Conservation (phyloP, 2,888 invertebrate species). For the Erebia palarica region DNA sequence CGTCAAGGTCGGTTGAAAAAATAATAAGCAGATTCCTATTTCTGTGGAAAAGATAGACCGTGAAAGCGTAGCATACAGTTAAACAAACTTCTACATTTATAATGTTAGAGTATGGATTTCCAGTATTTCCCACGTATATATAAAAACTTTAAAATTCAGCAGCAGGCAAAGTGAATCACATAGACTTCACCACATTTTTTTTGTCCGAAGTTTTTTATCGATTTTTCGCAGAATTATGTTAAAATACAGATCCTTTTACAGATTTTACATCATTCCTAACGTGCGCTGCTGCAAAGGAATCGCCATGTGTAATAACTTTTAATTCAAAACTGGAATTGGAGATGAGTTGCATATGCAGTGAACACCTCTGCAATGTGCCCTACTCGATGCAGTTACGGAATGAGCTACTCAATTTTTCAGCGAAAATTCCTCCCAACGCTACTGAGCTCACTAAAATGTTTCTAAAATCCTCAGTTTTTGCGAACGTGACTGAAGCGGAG, state of each 20-base stretch:
- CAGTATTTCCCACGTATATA: too few species aligned
- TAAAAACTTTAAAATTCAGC: too few species aligned
- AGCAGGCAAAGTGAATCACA: too few species aligned
- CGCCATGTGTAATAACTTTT: slow-evolving; percentile 57
- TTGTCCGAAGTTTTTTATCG: too few species aligned
- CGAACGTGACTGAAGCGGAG: slow-evolving; percentile 53
- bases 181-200: too few species aligned
- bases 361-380: slow-evolving; percentile 65
- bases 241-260: slow-evolving; percentile 45
- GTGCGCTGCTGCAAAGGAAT: slow-evolving; percentile 52
- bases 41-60: too few species aligned
- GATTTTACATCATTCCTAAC: slow-evolving; percentile 61
- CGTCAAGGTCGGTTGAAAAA: too few species aligned
- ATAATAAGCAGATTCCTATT: too few species aligned
- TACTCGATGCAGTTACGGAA: slow-evolving; percentile 55
- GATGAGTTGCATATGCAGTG: slow-evolving; percentile 63
- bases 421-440: slow-evolving; percentile 44
- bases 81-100: too few species aligned
- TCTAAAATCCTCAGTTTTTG: slow-evolving; percentile 55
- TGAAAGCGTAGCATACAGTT: too few species aligned
- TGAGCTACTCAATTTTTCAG: slow-evolving; percentile 60
- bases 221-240: background rate
- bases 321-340: slow-evolving; percentile 51
- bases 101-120: too few species aligned
- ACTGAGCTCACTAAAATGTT: slow-evolving; percentile 54